Percentiles rank a stretch among this genome's conserved stretches.
These are phyloP conservation scores for Echinops telfairi DNA, from an alignment of 2,113 vertebrate genomes.

Conservation along the genomic window DNA sequence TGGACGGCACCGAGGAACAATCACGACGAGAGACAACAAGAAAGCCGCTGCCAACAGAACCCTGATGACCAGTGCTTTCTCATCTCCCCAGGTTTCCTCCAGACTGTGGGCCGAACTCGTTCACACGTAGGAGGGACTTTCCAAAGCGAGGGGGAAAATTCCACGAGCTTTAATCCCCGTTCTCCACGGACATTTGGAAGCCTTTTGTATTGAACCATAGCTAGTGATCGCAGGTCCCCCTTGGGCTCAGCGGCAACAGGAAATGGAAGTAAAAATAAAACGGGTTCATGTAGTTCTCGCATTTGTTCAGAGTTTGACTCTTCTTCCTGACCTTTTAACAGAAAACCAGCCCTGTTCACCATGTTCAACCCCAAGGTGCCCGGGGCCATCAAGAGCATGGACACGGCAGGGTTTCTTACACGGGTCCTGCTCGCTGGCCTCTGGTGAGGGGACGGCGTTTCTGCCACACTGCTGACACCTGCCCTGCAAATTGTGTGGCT, in stretches of 20 bases:
- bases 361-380: not conserved
- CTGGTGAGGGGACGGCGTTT: not conserved
- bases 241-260: not conserved
- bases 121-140: not conserved
- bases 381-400: rapidly evolving
- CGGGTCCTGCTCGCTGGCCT: not conserved
- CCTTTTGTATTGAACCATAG: not conserved
- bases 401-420: not conserved
- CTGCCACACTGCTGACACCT: not conserved
- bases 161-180: too few relatives aligned
- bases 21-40: too few relatives aligned
- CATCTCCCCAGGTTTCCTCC: not conserved
- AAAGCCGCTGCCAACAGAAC: too few relatives aligned
- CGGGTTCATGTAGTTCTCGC: not conserved
- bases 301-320: not conserved
- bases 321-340: constrained; percentile 26
- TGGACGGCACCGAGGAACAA: too few relatives aligned
- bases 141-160: too few relatives aligned
- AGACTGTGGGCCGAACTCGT: not conserved
- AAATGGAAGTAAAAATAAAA: not conserved
- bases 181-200: too few relatives aligned
- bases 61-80: not conserved
- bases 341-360: not conserved
- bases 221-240: too few relatives aligned
- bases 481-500: not conserved